Percentiles rank a stretch among this genome's conserved stretches.
Evolutionary conservation across 2,888 invertebrate genomes (phyloP).

Genomic region (Serrognathus titanus): DNA sequence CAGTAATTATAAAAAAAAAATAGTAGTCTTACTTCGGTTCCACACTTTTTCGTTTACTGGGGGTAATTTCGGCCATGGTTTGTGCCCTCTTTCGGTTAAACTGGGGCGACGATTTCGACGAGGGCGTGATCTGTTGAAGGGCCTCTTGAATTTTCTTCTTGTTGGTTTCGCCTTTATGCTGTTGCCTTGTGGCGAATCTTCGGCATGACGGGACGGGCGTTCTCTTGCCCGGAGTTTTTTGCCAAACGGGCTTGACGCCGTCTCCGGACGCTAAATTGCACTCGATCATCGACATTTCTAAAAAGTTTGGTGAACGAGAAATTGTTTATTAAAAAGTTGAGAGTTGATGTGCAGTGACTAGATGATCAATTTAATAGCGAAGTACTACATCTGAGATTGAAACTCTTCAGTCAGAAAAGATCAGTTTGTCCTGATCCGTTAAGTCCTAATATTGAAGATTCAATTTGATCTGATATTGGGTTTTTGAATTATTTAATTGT

Average conservation of each 20-base stretch:
- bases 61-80: conserved; percentile 39
- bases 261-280: conserved; percentile 29
- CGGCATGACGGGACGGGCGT: conserved; percentile 35
- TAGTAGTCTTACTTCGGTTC: conserved; percentile 14
- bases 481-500: too few species aligned
- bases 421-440: too few species aligned
- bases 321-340: neutral
- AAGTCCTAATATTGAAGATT: too few species aligned
- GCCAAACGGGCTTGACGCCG: conserved; percentile 25
- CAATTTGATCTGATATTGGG: too few species aligned
- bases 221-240: conserved; percentile 25
- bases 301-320: neutral
- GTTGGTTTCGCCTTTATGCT: conserved; percentile 22
- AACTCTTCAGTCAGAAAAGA: too few species aligned
- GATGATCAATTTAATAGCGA: neutral
- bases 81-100: conserved; percentile 20
- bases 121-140: conserved; percentile 19
- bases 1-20: neutral
- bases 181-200: conserved; percentile 33
- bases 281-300: conserved; percentile 15
- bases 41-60: conserved; percentile 29
- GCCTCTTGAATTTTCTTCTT: conserved; percentile 31
- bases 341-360: neutral
- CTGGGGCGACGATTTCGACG: conserved; percentile 11
- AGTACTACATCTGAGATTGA: too few species aligned